phyloP scores from a whole-genome alignment of 2,888 invertebrate species.

The Troilus luridus region DNA sequence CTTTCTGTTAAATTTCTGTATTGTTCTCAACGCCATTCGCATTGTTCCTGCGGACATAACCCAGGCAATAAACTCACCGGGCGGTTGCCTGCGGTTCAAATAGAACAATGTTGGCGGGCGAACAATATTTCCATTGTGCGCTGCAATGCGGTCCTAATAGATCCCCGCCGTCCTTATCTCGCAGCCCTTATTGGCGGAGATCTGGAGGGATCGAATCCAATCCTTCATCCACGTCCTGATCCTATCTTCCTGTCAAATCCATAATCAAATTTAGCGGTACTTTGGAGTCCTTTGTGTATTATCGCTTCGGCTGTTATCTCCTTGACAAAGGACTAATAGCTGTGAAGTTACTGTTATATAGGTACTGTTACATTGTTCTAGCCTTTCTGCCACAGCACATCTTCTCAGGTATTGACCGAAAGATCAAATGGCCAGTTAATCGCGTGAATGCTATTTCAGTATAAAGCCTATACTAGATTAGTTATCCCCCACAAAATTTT shows the following conservation, averaged over 20 bases:
- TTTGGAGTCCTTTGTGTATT: constrained; percentile 23
- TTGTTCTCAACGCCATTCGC: background rate
- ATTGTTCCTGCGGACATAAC: background rate
- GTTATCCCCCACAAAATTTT: too few relatives aligned
- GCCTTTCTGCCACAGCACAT: background rate
- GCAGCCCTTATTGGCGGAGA: background rate
- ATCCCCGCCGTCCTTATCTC: background rate
- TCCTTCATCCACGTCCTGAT: background rate
- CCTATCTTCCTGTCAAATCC: constrained; percentile 27
- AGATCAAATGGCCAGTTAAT: background rate
- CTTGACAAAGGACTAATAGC: constrained; percentile 36
- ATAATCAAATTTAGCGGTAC: constrained; percentile 38
- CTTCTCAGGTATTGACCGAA: constrained; percentile 5
- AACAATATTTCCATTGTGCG: constrained; percentile 6
- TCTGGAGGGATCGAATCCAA: background rate
- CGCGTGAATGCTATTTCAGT: background rate
- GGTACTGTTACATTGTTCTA: constrained; percentile 14
- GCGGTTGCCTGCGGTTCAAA: background rate
- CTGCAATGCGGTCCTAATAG: constrained; percentile 38
- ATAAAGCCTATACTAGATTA: background rate
- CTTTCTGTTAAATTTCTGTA: background rate
- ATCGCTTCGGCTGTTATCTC: background rate
- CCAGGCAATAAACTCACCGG: background rate
- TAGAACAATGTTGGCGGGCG: constrained; percentile 2
- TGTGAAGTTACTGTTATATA: background rate